phyloP scores from a whole-genome alignment of 2,797 vertebrate species.

The Emys orbicularis region DNA sequence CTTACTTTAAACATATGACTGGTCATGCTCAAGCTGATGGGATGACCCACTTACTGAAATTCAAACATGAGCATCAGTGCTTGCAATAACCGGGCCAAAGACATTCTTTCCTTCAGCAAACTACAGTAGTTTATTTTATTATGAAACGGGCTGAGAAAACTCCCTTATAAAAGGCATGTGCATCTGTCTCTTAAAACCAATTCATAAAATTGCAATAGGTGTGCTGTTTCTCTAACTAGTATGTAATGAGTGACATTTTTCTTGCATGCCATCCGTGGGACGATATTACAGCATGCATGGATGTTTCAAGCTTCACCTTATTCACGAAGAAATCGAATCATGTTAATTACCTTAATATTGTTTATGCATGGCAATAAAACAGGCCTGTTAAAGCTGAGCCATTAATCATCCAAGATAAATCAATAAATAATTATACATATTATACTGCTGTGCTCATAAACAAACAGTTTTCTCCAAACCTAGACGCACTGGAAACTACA shows the following conservation, averaged over 20 bases:
- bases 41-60: neutral
- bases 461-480: neutral
- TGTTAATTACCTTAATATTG: constrained; percentile 42
- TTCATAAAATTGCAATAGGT: fast-evolving
- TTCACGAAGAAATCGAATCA: neutral
- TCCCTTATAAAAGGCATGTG: fast-evolving
- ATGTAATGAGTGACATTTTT: fast-evolving
- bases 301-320: neutral
- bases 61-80: neutral
- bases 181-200: fast-evolving
- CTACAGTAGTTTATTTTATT: neutral
- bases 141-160: neutral
- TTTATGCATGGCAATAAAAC: constrained; percentile 36
- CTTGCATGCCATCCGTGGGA: neutral
- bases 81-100: neutral
- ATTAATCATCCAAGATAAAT: constrained; percentile 70
- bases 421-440: constrained; percentile 76
- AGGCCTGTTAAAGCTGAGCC: neutral
- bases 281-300: fast-evolving
- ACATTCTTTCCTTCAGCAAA: neutral
- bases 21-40: fast-evolving
- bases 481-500: neutral
- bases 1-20: neutral
- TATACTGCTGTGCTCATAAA: neutral
- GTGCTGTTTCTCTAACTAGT: neutral